Conservation (phyloP, 1,140 invertebrate genomes). For the Drosophila trapezifrons region DNA sequence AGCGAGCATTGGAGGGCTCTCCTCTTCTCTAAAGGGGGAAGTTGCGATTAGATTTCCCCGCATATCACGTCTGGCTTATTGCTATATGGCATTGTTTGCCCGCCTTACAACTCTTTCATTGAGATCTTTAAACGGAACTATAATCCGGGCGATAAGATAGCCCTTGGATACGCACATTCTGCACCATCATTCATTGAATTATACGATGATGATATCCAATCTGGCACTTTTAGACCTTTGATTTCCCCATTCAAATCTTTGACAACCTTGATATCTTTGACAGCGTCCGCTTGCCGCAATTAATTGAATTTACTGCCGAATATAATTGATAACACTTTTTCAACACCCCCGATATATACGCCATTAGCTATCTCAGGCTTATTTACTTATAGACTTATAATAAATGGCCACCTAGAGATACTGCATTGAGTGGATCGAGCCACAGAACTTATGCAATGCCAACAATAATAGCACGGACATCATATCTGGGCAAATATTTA, state of each 20-base stretch:
- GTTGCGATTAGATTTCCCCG: slow-evolving; percentile 23
- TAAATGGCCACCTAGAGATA: slow-evolving; percentile 52
- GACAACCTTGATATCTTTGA: slow-evolving; percentile 63
- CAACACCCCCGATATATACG: slow-evolving; percentile 46
- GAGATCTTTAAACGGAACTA: slow-evolving; percentile 25
- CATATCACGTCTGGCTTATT: slow-evolving; percentile 25
- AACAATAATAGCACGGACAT: slow-evolving; percentile 13
- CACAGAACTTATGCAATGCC: slow-evolving; percentile 42
- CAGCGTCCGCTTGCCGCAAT: slow-evolving; percentile 57
- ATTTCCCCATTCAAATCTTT: slow-evolving; percentile 31
- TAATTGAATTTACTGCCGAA: slow-evolving; percentile 63
- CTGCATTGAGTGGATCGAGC: slow-evolving; percentile 48
- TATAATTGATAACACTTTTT: slow-evolving; percentile 47
- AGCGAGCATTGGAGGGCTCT: slow-evolving; percentile 7
- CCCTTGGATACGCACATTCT: slow-evolving; percentile 33
- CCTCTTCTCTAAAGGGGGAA: slow-evolving; percentile 9
- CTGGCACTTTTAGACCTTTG: slow-evolving; percentile 50
- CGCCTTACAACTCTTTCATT: slow-evolving; percentile 23
- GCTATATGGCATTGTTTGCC: slow-evolving; percentile 5
- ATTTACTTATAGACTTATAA: slow-evolving; percentile 56
- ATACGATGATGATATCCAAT: slow-evolving; percentile 46
- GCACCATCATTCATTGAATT: slow-evolving; percentile 52
- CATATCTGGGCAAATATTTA: slow-evolving; percentile 50
- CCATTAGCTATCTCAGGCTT: slow-evolving; percentile 60
- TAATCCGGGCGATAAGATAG: slow-evolving; percentile 52